Percentiles rank a stretch among this genome's conserved stretches.
These are phyloP conservation scores for Papilio polytes DNA, from an alignment of 1,140 invertebrate species.

Conservation along the genomic window DNA sequence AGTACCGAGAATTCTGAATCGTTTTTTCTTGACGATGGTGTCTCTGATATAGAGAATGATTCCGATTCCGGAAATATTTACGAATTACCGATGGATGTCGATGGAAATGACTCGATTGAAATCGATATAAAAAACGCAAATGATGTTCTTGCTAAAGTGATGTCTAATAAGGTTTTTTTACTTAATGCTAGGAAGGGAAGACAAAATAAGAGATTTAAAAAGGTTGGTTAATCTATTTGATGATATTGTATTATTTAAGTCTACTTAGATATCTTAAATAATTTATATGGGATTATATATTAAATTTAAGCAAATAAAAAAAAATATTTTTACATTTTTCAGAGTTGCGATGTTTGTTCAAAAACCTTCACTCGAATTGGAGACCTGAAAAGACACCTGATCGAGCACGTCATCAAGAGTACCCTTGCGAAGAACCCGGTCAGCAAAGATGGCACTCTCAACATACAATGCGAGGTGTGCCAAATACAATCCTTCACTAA, in stretches of 20 bases:
- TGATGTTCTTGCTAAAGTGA: constrained; percentile 68
- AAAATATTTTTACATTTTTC: constrained; percentile 45
- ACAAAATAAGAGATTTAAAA: constrained; percentile 58
- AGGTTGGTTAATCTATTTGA: constrained; percentile 51
- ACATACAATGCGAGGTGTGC: constrained; percentile 76
- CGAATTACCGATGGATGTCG: constrained; percentile 21
- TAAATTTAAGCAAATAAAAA: background rate
- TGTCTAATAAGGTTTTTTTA: constrained; percentile 67
- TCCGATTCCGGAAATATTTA: constrained; percentile 27
- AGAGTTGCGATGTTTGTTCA: constrained; percentile 75
- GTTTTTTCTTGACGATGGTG: constrained; percentile 25
- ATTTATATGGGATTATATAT: too few species aligned
- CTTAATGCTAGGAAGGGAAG: constrained; percentile 51
- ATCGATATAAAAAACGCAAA: constrained; percentile 53
- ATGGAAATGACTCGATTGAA: constrained; percentile 36
- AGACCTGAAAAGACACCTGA: constrained; percentile 79
- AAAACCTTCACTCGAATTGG: constrained; percentile 78
- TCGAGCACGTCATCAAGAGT: constrained; percentile 75
- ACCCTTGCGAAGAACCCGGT: constrained; percentile 71
- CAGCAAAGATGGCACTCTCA: constrained; percentile 63
- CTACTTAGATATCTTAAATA: too few species aligned
- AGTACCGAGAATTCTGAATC: constrained; percentile 46
- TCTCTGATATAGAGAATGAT: constrained; percentile 15
- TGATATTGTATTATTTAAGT: background rate
- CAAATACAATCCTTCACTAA: constrained; percentile 65